A percentile compares a stretch with the other conserved stretches of the same genome.
These are phyloP conservation scores for Anolis apletophallus DNA, from an alignment of 2,797 vertebrate species.

Conservation along the genomic window DNA sequence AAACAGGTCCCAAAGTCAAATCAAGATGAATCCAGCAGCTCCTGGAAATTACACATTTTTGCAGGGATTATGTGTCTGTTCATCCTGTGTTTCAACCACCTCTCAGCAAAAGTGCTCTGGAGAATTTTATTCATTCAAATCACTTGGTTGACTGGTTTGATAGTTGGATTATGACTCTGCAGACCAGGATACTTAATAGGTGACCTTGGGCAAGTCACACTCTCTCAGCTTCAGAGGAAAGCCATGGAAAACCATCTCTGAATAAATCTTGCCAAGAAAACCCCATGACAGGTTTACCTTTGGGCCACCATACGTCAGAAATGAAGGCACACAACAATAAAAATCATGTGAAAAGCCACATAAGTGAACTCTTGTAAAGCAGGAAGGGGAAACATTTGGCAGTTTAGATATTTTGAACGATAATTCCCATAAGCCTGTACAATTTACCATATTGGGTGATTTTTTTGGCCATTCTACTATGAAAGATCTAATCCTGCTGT, in stretches of 20 bases:
- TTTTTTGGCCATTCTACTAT: too few species aligned
- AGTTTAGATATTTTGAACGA: background rate
- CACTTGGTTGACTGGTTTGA: too few species aligned
- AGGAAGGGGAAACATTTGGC: background rate
- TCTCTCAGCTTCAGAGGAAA: too few species aligned
- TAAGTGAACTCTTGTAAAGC: background rate
- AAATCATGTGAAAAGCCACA: background rate
- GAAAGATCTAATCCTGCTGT: too few species aligned
- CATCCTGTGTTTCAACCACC: background rate
- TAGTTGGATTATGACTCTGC: too few species aligned
- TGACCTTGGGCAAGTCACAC: too few species aligned
- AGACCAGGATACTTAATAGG: too few species aligned
- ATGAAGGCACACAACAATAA: background rate
- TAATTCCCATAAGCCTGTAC: background rate
- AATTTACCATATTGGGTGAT: background rate
- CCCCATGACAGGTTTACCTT: too few species aligned
- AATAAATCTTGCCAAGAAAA: too few species aligned
- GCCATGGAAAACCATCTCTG: too few species aligned
- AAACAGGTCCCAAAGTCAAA: background rate
- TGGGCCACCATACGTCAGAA: too few species aligned
- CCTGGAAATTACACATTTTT: background rate
- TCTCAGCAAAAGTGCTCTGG: too few species aligned
- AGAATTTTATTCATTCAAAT: background rate
- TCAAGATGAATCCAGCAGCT: background rate
- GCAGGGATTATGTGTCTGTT: background rate